A percentile compares a stretch with the other conserved stretches of the same genome.
phyloP scores from a whole-genome alignment of 2,113 vertebrate species.

The Gallinago jamesoni region DNA sequence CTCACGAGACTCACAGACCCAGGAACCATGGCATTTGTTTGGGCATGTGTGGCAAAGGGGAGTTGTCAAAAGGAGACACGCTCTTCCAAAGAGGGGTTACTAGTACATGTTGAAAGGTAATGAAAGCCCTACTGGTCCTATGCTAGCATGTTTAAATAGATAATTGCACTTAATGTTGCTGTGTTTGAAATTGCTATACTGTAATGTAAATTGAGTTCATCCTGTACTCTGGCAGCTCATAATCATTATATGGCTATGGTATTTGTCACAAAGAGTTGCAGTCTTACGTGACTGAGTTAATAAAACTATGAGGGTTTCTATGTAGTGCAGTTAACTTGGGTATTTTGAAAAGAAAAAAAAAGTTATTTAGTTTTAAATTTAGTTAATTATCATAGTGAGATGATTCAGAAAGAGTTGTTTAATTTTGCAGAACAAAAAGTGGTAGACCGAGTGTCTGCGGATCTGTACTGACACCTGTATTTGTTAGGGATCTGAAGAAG shows the following conservation, averaged over 20 bases:
- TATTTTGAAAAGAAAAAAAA: not conserved
- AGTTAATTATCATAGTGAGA: not conserved
- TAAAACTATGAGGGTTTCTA: not conserved
- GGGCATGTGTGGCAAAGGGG: not conserved
- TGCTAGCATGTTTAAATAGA: not conserved
- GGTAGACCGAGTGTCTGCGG: fast-evolving
- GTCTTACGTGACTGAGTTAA: not conserved
- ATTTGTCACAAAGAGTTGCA: not conserved
- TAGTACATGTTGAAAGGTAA: not conserved
- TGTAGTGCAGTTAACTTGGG: not conserved
- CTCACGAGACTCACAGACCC: not conserved
- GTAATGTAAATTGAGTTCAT: not conserved
- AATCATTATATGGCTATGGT: not conserved
- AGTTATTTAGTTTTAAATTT: not conserved
- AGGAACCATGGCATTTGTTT: not conserved
- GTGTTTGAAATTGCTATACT: not conserved
- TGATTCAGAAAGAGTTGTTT: not conserved
- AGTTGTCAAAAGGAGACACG: not conserved
- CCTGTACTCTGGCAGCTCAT: not conserved
- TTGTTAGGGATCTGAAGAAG: not conserved
- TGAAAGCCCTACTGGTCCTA: not conserved
- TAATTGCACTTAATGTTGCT: not conserved
- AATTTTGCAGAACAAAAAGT: not conserved
- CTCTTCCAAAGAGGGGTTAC: not conserved
- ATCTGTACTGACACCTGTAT: not conserved